These are phyloP conservation scores for Muscicapa adusta DNA, from an alignment of 2,113 vertebrate species.

Conservation along the genomic window DNA sequence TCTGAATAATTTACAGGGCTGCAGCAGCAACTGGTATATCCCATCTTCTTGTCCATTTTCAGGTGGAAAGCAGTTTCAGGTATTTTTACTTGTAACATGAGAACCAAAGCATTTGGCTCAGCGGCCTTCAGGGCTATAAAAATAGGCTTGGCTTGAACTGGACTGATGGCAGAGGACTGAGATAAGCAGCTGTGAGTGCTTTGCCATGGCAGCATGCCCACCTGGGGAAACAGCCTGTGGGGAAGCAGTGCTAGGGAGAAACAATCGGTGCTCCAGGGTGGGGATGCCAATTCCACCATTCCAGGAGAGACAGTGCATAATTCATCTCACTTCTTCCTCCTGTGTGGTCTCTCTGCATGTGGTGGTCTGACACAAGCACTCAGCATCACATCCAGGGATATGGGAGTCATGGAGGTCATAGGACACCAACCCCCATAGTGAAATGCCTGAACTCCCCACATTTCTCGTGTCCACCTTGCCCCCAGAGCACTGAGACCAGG, in stretches of 20 bases:
- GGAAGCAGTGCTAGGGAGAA: not conserved
- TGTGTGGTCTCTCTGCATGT: rapidly evolving
- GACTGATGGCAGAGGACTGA: not conserved
- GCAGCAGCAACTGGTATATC: not conserved
- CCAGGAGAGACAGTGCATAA: rapidly evolving
- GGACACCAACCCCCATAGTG: rapidly evolving
- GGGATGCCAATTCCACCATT: rapidly evolving
- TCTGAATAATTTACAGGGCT: not conserved
- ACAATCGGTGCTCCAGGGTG: not conserved
- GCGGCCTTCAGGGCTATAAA: not conserved
- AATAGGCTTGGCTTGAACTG: not conserved
- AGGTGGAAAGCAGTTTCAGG: not conserved
- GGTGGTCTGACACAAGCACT: not conserved
- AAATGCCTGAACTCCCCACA: not conserved
- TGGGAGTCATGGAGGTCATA: rapidly evolving
- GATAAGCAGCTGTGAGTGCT: constrained; percentile 20
- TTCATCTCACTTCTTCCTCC: not conserved
- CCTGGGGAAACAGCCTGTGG: rapidly evolving
- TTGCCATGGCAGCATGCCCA: rapidly evolving
- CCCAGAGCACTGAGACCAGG: rapidly evolving
- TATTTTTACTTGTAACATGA: constrained; percentile 11
- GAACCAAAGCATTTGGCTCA: not conserved
- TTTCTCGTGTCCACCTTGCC: not conserved
- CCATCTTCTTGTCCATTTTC: not conserved
- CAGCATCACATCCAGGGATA: not conserved